These are phyloP conservation scores for Berghia stephanieae DNA, from an alignment of 1,140 invertebrate genomes.

Conservation along the genomic window DNA sequence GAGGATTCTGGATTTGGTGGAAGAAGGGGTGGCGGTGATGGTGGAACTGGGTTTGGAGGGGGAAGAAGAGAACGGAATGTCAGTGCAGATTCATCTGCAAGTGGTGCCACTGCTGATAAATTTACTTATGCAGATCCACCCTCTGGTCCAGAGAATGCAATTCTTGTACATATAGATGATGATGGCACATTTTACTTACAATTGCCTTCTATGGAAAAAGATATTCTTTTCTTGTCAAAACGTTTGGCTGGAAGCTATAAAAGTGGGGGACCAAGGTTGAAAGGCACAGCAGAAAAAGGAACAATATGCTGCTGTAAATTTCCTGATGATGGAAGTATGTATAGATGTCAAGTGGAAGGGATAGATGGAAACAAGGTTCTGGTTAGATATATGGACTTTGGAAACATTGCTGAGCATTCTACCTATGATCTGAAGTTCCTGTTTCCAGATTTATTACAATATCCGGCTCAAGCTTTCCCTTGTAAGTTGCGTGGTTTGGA, in stretches of 20 bases:
- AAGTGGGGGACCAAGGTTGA: conserved; percentile 22
- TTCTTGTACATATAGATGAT: conserved; percentile 36
- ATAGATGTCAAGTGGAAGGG: conserved; percentile 77
- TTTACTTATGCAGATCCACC: conserved; percentile 30
- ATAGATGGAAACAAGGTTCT: conserved; percentile 69
- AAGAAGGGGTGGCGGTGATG: background rate
- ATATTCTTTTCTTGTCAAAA: conserved; percentile 26
- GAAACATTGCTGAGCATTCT: conserved; percentile 39
- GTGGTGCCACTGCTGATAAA: background rate
- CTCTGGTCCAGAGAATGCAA: conserved; percentile 20
- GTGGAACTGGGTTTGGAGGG: no score
- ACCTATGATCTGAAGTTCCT: conserved; percentile 31
- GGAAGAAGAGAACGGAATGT: background rate
- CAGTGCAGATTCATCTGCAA: background rate
- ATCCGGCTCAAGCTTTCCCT: conserved; percentile 37
- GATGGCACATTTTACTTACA: conserved; percentile 41
- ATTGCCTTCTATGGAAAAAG: conserved; percentile 27
- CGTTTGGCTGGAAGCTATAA: conserved; percentile 27
- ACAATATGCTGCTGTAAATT: conserved; percentile 73
- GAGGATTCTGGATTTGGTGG: conserved; percentile 39
- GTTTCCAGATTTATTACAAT: conserved; percentile 27
- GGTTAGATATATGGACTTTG: conserved; percentile 72
- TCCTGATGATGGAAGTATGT: conserved; percentile 79
- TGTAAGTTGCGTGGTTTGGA: conserved; percentile 37
- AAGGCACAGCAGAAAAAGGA: background rate